Base-by-base conservation (phyloP, 2,113 vertebrate species). In the Chitala chitala region DNA sequence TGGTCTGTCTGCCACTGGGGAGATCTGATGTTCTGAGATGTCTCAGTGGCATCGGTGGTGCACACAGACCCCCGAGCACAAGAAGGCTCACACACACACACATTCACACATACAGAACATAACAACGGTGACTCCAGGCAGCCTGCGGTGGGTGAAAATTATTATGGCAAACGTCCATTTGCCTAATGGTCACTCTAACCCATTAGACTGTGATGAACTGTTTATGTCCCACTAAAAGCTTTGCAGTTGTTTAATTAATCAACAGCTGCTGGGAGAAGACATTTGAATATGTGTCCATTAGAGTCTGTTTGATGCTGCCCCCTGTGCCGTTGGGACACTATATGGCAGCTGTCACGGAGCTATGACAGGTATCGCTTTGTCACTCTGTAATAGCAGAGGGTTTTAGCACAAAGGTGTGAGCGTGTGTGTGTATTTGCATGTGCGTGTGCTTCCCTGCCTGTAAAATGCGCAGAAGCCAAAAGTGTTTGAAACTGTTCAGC, bases 131-230 rank as follows among this genome's bases (percentile, higher is more conserved):
- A 58, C n/a, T 17, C 51, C 54, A 58, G 72, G 22, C 24, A 9
- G 55, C 26, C 15, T 5, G 17, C 2, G 1, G 65, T 24, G 44
- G 42, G 12, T 0, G 36, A 71, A 42, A 50, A 69, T 17, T 31
- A 33, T 12, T 6, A 33, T 75, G 75, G 77, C 36, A 72, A 73
- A 82, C 79, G 76, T 78, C 79, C 77, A 78, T 81, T 83, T 79
- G 33, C 74, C 68, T 79, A 75, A 85, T 82, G 72, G 78, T 36
- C 75, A 15, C 10, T 31, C 29, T 6, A 48, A 9, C 22, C 64
- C 8, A 26, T 59, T 55, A 50, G 50, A 12, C 55, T 20, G 8
- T 46, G 38, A 48, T 54, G 24, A 46, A 66, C 54, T 68, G 51
- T 24, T 31, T 54, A 42, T 50, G 22, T 42, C 31, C 51, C 40